Conservation (phyloP, 2,888 invertebrate species). For the Diadromus collaris region DNA sequence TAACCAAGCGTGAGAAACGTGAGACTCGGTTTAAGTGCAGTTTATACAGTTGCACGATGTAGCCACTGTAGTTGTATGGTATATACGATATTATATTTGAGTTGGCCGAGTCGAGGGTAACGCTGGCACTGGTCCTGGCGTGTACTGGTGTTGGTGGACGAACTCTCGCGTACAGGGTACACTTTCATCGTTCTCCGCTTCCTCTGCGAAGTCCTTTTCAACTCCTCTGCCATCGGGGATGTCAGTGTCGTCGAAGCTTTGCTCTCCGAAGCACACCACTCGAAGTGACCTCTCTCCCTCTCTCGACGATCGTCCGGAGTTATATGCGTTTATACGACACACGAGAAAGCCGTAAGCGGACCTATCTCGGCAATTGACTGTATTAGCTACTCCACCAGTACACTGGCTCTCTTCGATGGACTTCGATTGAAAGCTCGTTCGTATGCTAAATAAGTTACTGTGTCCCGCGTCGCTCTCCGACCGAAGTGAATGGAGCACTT, state of each 20-base stretch:
- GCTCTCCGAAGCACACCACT: constrained; percentile 13
- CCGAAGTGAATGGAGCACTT: not conserved
- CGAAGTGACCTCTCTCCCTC: constrained; percentile 15
- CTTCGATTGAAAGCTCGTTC: constrained; percentile 48
- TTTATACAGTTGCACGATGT: constrained; percentile 70
- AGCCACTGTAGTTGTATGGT: constrained; percentile 20
- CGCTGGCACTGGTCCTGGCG: constrained; percentile 5
- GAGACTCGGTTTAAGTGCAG: constrained; percentile 72
- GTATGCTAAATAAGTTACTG: constrained; percentile 50
- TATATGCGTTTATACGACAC: constrained; percentile 47
- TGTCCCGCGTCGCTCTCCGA: not conserved
- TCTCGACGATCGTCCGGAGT: constrained; percentile 11
- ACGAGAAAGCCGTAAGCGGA: constrained; percentile 52
- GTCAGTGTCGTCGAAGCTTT: constrained; percentile 11
- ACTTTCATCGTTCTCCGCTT: not conserved
- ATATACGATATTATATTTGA: constrained; percentile 12
- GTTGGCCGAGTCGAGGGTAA: constrained; percentile 18
- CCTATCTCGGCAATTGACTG: constrained; percentile 42
- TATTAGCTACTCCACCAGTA: constrained; percentile 9
- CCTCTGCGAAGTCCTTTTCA: constrained; percentile 19
- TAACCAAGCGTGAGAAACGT: constrained; percentile 68
- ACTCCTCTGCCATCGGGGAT: constrained; percentile 12
- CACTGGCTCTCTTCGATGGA: constrained; percentile 33
- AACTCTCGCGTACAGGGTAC: not conserved
- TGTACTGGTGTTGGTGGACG: constrained; percentile 15